Conservation (phyloP, 2,113 vertebrate genomes). For the Cercocebus atys region DNA sequence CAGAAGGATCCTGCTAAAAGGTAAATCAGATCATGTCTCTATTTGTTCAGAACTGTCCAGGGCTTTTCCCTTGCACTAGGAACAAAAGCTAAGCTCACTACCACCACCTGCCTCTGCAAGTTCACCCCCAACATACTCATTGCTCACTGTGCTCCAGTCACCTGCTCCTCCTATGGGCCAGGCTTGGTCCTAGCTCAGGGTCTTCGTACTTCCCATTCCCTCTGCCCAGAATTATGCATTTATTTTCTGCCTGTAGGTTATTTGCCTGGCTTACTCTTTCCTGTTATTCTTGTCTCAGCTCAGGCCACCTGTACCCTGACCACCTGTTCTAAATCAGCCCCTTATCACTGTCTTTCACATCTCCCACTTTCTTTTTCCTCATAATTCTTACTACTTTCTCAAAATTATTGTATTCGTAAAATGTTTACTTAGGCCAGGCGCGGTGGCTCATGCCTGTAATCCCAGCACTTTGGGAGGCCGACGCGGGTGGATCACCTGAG, state of each 20-base stretch:
- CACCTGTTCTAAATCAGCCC: background rate
- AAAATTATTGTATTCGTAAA: background rate
- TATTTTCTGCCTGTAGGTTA: background rate
- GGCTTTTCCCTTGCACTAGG: background rate
- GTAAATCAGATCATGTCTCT: background rate
- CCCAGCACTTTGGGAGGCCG: too few species aligned
- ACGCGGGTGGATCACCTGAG: too few species aligned
- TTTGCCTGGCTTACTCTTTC: background rate
- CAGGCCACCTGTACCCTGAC: background rate
- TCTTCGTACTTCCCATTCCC: background rate
- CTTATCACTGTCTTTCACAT: background rate
- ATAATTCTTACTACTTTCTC: background rate
- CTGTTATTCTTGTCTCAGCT: background rate
- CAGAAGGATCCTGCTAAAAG: background rate
- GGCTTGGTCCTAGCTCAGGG: background rate
- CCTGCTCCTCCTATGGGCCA: background rate
- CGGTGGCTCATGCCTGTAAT: too few species aligned
- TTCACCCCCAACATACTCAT: fast-evolving
- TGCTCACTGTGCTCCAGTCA: background rate
- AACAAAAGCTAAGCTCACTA: background rate
- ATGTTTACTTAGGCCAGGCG: background rate
- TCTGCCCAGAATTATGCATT: background rate
- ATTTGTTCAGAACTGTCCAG: background rate
- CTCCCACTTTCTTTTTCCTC: background rate
- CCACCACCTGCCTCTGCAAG: background rate